Percentiles rank a stretch among this genome's conserved stretches.
These are phyloP conservation scores for Muntiacus muntjak DNA, from an alignment of 2,113 vertebrate genomes.

Conservation along the genomic window DNA sequence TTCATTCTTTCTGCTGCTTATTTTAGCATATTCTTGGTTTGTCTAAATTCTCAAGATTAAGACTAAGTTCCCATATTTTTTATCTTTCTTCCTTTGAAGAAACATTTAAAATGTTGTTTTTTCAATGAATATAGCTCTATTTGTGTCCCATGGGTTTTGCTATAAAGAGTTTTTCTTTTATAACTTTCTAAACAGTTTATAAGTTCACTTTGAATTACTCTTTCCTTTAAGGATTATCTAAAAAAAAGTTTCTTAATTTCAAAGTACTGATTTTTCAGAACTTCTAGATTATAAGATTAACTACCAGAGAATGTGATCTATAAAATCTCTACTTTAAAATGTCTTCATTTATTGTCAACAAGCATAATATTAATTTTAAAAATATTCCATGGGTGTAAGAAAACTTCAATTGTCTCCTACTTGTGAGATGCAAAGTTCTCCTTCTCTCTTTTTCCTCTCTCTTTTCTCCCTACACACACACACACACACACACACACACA, in stretches of 20 bases:
- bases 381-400: background rate
- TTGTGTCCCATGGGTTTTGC: background rate
- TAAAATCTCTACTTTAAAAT: background rate
- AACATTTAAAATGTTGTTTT: background rate
- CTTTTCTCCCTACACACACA: background rate
- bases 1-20: background rate
- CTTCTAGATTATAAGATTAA: background rate
- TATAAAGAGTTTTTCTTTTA: background rate
- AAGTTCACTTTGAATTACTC: background rate
- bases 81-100: background rate
- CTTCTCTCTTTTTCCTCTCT: background rate
- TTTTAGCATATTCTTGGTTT: background rate
- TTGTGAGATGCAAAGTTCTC: background rate
- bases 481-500: background rate
- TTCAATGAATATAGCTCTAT: background rate
- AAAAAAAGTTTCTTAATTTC: background rate
- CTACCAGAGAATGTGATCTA: background rate
- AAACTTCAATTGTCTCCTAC: background rate
- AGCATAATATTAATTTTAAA: background rate
- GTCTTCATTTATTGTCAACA: background rate
- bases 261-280: background rate
- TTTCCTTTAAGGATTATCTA: background rate
- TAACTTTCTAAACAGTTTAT: background rate
- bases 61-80: background rate
- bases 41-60: background rate